Percentiles rank a stretch among this genome's conserved stretches.
Conservation (phyloP, 2,888 invertebrate species). For the Asteroscopus sphinx region DNA sequence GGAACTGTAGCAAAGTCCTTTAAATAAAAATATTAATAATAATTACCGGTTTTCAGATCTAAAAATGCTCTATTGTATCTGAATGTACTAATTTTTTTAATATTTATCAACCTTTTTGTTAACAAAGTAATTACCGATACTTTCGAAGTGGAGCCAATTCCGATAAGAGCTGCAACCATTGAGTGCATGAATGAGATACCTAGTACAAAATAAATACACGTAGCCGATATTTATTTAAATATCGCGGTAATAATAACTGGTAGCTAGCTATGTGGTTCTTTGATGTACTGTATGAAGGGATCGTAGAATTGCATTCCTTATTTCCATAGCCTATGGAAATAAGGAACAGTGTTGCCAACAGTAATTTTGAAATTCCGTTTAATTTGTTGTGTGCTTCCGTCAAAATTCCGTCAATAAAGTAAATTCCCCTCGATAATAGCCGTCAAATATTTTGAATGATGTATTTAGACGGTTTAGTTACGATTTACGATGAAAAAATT, state of each 20-base stretch:
- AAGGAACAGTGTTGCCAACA: too few species aligned
- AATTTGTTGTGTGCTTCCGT: too few species aligned
- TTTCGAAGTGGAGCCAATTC: constrained; percentile 22
- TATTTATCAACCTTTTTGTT: constrained; percentile 18
- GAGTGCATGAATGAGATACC: constrained; percentile 49
- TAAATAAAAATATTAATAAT: too few species aligned
- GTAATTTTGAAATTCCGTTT: too few species aligned
- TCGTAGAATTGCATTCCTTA: constrained; percentile 27
- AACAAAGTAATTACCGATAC: constrained; percentile 29
- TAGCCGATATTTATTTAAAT: constrained; percentile 35
- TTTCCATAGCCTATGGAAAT: too few species aligned
- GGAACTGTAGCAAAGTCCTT: too few species aligned
- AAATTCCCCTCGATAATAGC: too few species aligned
- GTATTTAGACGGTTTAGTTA: too few species aligned
- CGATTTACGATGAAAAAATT: too few species aligned
- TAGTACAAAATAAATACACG: constrained; percentile 32
- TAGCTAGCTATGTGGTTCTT: too few species aligned
- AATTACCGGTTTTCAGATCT: neutral
- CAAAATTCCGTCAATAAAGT: too few species aligned
- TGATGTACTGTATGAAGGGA: neutral
- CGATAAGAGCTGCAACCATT: constrained; percentile 35
- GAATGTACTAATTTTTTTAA: constrained; percentile 15
- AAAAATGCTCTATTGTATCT: constrained; percentile 19
- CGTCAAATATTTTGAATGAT: too few species aligned
- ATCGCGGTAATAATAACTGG: constrained; percentile 4